These are phyloP conservation scores for Torymus auratus DNA, from an alignment of 2,888 invertebrate species.

Conservation along the genomic window DNA sequence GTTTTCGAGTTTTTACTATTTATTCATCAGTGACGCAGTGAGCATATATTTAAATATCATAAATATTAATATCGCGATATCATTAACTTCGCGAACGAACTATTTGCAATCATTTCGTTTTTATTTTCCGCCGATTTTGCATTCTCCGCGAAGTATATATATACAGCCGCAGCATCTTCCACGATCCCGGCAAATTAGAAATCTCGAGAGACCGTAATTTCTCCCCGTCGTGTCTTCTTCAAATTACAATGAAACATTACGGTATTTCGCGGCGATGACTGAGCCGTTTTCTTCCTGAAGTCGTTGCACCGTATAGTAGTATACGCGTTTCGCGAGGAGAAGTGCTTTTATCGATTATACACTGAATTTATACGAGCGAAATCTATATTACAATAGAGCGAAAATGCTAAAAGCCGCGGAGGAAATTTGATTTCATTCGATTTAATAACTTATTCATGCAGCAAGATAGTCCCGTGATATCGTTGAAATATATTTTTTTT, in stretches of 20 bases:
- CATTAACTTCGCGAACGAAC: too few relatives aligned
- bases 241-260: conserved; percentile 52
- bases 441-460: conserved; percentile 53
- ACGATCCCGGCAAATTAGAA: conserved; percentile 45
- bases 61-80: too few relatives aligned
- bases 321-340: neutral
- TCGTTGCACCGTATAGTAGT: conserved; percentile 27
- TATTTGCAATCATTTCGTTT: too few relatives aligned
- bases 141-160: too few relatives aligned
- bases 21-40: too few relatives aligned
- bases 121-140: neutral
- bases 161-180: conserved; percentile 6
- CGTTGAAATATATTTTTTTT: conserved; percentile 29
- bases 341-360: conserved; percentile 50
- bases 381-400: conserved; percentile 48
- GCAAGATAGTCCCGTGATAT: conserved; percentile 31
- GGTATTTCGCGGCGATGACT: conserved; percentile 46
- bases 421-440: conserved; percentile 48
- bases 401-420: conserved; percentile 30
- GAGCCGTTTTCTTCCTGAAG: conserved; percentile 47
- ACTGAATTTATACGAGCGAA: conserved; percentile 43
- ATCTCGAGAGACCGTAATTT: conserved; percentile 49
- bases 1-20: neutral
- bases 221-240: conserved; percentile 41
- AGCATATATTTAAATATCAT: too few relatives aligned